Evolutionary conservation across 2,888 invertebrate genomes (phyloP).

Genomic region (Cylindroiulus punctatus): DNA sequence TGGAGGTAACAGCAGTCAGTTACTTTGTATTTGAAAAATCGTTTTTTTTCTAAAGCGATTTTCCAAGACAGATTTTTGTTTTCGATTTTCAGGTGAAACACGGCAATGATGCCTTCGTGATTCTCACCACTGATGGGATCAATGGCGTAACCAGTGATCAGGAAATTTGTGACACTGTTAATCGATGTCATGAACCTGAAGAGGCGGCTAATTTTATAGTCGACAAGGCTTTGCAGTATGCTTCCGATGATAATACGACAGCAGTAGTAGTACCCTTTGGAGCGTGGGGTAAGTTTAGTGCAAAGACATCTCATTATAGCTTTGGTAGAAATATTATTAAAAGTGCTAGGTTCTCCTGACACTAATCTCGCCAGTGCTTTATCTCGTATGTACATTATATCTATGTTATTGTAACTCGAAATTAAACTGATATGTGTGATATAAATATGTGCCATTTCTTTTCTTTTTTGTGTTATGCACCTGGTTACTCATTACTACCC

Average conservation of each 20-base stretch:
- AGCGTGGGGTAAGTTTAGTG: conserved; percentile 67
- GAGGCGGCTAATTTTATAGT: conserved; percentile 67
- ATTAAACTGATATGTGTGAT: neutral
- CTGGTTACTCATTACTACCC: neutral
- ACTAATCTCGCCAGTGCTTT: neutral
- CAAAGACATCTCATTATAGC: conserved; percentile 53
- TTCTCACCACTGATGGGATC: conserved; percentile 69
- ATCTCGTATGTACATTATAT: neutral
- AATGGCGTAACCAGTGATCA: conserved; percentile 68
- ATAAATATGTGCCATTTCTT: neutral
- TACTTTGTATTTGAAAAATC: neutral
- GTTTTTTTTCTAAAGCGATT: neutral
- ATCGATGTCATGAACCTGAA: conserved; percentile 65
- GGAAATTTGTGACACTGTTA: conserved; percentile 67
- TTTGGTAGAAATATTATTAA: conserved; percentile 58
- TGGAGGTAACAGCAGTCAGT: conserved; percentile 63
- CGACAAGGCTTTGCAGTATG: conserved; percentile 69
- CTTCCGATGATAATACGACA: conserved; percentile 69
- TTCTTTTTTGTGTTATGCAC: neutral
- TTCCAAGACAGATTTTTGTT: neutral
- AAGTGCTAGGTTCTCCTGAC: conserved; percentile 57
- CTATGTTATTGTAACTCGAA: neutral
- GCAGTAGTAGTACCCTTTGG: conserved; percentile 69
- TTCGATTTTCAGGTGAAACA: conserved; percentile 66
- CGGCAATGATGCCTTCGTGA: conserved; percentile 68